Base-by-base conservation (phyloP, 2,797 vertebrate genomes). In the Arrhamphus sclerolepis region DNA sequence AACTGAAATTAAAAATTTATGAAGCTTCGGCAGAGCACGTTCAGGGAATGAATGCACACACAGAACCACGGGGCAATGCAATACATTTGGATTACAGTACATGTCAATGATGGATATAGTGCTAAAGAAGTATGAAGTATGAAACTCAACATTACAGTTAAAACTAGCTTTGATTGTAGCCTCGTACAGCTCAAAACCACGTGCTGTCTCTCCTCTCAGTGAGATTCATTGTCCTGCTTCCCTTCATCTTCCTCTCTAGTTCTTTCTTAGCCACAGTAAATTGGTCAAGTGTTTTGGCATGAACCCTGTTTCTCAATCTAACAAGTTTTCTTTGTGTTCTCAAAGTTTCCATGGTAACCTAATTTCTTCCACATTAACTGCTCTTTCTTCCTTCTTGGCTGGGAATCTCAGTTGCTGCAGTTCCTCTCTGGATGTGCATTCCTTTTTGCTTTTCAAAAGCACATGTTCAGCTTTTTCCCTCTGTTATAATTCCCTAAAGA, bases 281-380 rank as follows among this genome's bases (percentile, higher is more conserved):
- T 77, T 49, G 62, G 65, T 78, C 68, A 78, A 79, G 70, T 82
- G 56, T 48, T 70, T 56, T 77, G 58, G 67, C 67, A 50, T 56
- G 64, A 79, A 79, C 75, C 72, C 62, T 22, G 5, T 53, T 77
- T 54, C 31, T 75, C 52, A 8, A 56, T 56, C 56, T 78, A 76
- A 78, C 75, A 78, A 53, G 43, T 89, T 84, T 76, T 82, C 67
- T 81, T 86, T 87, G 77, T 87, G 46, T 77, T 73, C 69, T 47
- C 62, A 64, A 85, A 40, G 81, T 83, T 76, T 73, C 82, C 80
- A 84, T 86, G 76, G 84, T 54, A 75, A 87, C 75, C 47, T 71
- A 48, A 83, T 84, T 81, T 87, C 82, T 82, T 83, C 69, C 80
- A 80, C 69, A 79, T 69, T 79, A 84, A 75, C 70, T 70, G 70